These are phyloP conservation scores for Acanthurus tractus DNA, from an alignment of 2,797 vertebrate genomes.

Conservation along the genomic window DNA sequence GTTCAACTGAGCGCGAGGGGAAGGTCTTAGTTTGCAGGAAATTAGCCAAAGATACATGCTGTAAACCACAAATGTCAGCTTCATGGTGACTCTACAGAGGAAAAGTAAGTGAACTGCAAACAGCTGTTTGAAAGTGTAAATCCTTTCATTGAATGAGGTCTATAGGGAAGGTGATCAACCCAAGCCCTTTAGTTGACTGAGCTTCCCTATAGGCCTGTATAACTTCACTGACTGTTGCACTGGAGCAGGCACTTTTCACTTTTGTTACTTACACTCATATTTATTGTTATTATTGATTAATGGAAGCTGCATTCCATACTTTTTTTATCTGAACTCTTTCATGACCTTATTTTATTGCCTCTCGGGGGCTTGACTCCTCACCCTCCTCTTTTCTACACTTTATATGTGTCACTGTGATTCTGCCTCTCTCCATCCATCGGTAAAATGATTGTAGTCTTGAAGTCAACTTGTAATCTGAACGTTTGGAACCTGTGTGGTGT, in stretches of 20 bases:
- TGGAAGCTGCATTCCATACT: not conserved
- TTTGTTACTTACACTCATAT: not conserved
- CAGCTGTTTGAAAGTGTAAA: not conserved
- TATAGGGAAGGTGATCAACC: too few species aligned
- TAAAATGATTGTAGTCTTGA: not conserved
- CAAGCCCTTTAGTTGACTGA: not conserved
- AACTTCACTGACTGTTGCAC: not conserved
- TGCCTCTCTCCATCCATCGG: conserved; percentile 1
- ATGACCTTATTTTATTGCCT: not conserved
- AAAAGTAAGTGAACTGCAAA: not conserved
- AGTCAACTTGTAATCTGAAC: conserved; percentile 37
- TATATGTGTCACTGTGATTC: conserved; percentile 17
- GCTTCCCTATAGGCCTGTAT: too few species aligned
- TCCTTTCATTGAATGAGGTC: not conserved
- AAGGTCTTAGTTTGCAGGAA: not conserved
- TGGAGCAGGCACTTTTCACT: not conserved
- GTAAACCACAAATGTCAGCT: not conserved
- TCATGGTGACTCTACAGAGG: not conserved
- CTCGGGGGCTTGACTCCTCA: not conserved
- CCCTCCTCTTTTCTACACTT: not conserved
- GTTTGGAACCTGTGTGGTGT: conserved; percentile 34
- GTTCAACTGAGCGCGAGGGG: not conserved
- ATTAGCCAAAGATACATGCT: not conserved
- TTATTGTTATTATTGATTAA: not conserved
- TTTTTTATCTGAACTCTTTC: not conserved